A percentile compares a stretch with the other conserved stretches of the same genome.
Evolutionary conservation across 2,797 vertebrate species (phyloP).

Genomic region (Sebastes alutus): DNA sequence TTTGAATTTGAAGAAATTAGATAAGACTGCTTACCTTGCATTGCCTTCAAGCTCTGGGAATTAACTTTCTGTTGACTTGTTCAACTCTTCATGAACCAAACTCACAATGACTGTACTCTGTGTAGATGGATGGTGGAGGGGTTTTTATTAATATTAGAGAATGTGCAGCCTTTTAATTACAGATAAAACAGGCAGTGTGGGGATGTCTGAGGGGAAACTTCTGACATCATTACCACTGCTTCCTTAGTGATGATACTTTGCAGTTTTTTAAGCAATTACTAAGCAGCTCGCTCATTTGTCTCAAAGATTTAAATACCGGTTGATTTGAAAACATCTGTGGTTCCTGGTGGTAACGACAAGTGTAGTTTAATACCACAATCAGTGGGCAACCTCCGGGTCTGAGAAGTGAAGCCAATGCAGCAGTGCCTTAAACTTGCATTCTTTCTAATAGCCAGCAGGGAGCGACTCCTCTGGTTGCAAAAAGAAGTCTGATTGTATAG

Average conservation of each 20-base stretch:
- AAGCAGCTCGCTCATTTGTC: background rate
- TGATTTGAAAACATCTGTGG: background rate
- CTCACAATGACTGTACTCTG: background rate
- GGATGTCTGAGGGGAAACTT: background rate
- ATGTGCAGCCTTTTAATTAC: constrained; percentile 1
- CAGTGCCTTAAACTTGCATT: too few relatives aligned
- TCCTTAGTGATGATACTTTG: background rate
- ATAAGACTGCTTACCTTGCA: constrained; percentile 15
- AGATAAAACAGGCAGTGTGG: background rate
- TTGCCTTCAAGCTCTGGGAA: background rate
- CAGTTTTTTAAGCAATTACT: background rate
- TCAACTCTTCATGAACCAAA: constrained; percentile 15
- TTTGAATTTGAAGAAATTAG: background rate
- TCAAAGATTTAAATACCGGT: background rate
- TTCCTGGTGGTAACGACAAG: background rate
- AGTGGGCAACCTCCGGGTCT: too few relatives aligned
- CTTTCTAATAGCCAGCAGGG: rapidly evolving
- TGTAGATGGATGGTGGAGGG: background rate
- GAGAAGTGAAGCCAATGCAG: too few relatives aligned
- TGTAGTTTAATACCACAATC: background rate
- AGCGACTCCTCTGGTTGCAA: too few relatives aligned
- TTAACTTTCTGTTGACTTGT: constrained; percentile 19
- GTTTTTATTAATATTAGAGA: background rate
- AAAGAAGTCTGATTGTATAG: rapidly evolving
- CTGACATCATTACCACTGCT: background rate